These are phyloP conservation scores for Melanaphis sacchari DNA, from an alignment of 1,140 invertebrate genomes.

Conservation along the genomic window DNA sequence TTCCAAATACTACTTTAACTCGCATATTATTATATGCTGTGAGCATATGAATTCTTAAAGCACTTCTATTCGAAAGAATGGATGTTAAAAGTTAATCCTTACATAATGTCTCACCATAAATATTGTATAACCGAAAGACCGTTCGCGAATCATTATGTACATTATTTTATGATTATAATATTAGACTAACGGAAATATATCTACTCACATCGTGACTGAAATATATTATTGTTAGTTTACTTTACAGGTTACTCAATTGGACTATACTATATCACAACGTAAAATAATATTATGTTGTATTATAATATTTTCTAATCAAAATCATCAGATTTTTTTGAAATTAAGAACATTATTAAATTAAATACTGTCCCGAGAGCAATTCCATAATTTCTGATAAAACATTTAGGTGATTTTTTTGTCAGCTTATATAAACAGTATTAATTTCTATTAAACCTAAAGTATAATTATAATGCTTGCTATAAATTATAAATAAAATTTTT, in stretches of 20 bases:
- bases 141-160: not conserved
- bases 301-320: not conserved
- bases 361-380: not conserved
- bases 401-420: not conserved
- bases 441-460: not conserved
- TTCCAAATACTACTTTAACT: not conserved
- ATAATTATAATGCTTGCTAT: not conserved
- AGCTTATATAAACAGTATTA: not conserved
- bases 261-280: not conserved
- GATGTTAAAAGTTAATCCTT: conserved; percentile 24
- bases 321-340: not conserved
- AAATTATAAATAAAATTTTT: not conserved
- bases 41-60: not conserved
- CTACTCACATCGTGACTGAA: not conserved
- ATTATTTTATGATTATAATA: not conserved
- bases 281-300: not conserved
- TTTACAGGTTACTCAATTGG: not conserved
- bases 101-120: not conserved
- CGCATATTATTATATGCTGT: not conserved
- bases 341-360: not conserved
- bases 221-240: not conserved
- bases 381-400: not conserved
- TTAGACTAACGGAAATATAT: not conserved
- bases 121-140: not conserved
- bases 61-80: not conserved